These are phyloP conservation scores for Bombus soroeensis DNA, from an alignment of 1,140 invertebrate species.

Conservation along the genomic window DNA sequence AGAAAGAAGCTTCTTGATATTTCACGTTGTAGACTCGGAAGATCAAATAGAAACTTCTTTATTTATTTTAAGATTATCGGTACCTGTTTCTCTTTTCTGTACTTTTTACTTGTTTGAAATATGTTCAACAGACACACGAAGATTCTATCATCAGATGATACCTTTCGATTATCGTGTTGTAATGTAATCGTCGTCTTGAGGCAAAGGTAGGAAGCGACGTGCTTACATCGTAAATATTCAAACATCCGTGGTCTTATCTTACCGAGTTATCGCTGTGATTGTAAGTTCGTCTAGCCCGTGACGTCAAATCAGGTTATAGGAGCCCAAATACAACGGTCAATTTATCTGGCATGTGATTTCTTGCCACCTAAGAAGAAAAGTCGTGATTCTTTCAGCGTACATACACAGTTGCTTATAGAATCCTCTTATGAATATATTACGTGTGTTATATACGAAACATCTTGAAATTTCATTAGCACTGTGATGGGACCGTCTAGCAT, in stretches of 20 bases:
- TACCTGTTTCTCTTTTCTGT: background rate
- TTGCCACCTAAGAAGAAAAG: background rate
- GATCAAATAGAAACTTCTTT: background rate
- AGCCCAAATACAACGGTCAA: background rate
- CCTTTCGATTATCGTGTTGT: constrained; percentile 7
- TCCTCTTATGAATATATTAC: too few species aligned
- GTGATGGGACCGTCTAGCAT: too few species aligned
- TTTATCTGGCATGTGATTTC: constrained; percentile 4
- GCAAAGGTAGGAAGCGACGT: background rate
- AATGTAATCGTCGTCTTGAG: background rate
- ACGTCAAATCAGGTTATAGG: constrained; percentile 19
- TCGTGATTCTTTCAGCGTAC: background rate
- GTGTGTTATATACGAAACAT: too few species aligned
- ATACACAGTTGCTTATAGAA: background rate
- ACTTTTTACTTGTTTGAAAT: background rate
- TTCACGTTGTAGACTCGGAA: background rate
- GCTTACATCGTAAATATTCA: constrained; percentile 35
- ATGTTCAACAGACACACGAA: background rate
- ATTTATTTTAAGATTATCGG: background rate
- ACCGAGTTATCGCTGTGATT: constrained; percentile 31
- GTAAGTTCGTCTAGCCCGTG: constrained; percentile 22
- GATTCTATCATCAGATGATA: background rate
- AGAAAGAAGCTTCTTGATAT: background rate
- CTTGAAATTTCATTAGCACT: too few species aligned
- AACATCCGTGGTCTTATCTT: constrained; percentile 44